These are phyloP conservation scores for Abscondita cerata DNA, from an alignment of 2,888 invertebrate genomes.

Conservation along the genomic window DNA sequence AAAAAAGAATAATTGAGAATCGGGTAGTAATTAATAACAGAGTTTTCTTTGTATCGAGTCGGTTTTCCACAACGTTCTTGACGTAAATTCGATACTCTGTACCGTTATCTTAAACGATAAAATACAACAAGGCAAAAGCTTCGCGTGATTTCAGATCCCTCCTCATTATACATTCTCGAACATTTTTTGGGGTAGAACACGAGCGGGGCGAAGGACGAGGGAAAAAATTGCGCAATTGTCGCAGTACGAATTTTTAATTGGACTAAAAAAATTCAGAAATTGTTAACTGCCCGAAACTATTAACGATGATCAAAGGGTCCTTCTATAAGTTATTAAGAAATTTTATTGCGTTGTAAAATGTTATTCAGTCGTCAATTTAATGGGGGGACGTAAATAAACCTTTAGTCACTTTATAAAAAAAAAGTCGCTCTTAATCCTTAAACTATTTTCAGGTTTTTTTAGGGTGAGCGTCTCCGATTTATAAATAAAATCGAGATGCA, in stretches of 20 bases:
- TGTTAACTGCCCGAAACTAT: background rate
- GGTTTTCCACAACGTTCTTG: slow-evolving; percentile 39
- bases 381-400: slow-evolving; percentile 27
- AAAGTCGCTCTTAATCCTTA: slow-evolving; percentile 31
- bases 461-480: slow-evolving; percentile 36
- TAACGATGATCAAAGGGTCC: slow-evolving; percentile 13
- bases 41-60: slow-evolving; percentile 37
- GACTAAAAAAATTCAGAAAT: background rate
- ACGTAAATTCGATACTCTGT: slow-evolving; percentile 42
- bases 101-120: slow-evolving; percentile 42
- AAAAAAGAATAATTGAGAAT: slow-evolving; percentile 40
- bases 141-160: slow-evolving; percentile 41
- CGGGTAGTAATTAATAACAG: slow-evolving; percentile 41
- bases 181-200: background rate
- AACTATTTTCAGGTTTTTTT: slow-evolving; percentile 34
- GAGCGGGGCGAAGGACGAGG: slow-evolving; percentile 9
- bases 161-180: slow-evolving; percentile 38
- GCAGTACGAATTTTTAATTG: slow-evolving; percentile 16
- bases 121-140: slow-evolving; percentile 39
- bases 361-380: slow-evolving; percentile 21
- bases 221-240: slow-evolving; percentile 25
- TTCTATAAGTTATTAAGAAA: slow-evolving; percentile 5
- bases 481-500: slow-evolving; percentile 20
- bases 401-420: slow-evolving; percentile 34
- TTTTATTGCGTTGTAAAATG: slow-evolving; percentile 27